Base-by-base conservation (phyloP, 2,888 invertebrate species). In the Dysmachus trigonus region DNA sequence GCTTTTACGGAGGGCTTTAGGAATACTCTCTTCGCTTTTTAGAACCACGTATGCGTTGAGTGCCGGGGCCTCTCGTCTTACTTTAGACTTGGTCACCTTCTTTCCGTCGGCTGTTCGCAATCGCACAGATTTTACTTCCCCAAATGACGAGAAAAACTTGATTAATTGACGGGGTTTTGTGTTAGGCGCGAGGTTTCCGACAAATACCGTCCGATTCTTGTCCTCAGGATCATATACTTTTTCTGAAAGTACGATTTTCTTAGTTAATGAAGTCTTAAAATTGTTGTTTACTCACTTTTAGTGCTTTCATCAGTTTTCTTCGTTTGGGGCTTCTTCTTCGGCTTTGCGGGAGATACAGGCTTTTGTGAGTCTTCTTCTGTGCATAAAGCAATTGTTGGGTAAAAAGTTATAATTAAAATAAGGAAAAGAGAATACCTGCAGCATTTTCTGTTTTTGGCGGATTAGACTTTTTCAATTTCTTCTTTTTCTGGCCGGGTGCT, bases 141-240 rank as follows among this genome's bases (percentile, higher is more conserved):
- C 91, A 87, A 88, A 91, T 0, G 89, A 87, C 10, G 88, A 72
- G 73, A 92, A 90, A 0, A 92, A 87, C 15, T 89, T 90, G 0
- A 87, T 30, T 0, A 92, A n/a, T 86, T 92, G 91, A 13, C 0
- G 10, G 3, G 3, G 13, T 85, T 92, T 92, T 0, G 91, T 91
- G 73, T 91, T 92, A 0, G 89, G 88, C 0, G 92, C 91, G 0
- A 92, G 86, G 88, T 92, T 92, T 0, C 92, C 92, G 33, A 92
- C 90, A 87, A 92, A 92, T 1, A 92, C 87, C 0, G 92, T 92
- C 15, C 89, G 88, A 8, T 89, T 89, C 33, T 90, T 89, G 10
- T 87, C 85, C 0, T 86, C 88, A 0, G 90, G 89, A 86, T 89
- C 87, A 22, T 51, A 51, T 1, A 18, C 51, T 7, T 51, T 18